These are phyloP conservation scores for Vulpes vulpes DNA, from an alignment of 2,113 vertebrate genomes.

Conservation along the genomic window DNA sequence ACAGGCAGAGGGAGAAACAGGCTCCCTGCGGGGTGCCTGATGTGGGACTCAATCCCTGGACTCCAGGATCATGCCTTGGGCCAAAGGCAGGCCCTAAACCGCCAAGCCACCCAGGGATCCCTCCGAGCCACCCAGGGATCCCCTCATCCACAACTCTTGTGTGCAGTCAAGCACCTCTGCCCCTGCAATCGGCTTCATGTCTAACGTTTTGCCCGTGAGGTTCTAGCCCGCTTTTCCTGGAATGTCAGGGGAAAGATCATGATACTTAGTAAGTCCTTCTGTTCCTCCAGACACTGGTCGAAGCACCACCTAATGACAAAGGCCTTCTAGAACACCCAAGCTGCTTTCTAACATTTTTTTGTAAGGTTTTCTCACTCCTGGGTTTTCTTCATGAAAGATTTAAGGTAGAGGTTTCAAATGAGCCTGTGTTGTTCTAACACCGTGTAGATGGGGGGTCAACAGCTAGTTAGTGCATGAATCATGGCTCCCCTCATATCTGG, in stretches of 20 bases:
- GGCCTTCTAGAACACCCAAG: background rate
- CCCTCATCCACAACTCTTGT: accelerated
- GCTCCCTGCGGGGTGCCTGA: no score
- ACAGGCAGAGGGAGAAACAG: no score
- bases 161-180: background rate
- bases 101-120: no score
- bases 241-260: background rate
- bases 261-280: background rate
- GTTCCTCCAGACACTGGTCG: background rate
- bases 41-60: no score
- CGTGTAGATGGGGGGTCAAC: background rate
- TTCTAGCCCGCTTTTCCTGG: background rate
- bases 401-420: background rate
- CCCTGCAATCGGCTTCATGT: no score
- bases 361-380: background rate
- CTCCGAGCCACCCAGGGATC: no score
- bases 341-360: background rate
- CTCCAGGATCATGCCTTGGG: no score
- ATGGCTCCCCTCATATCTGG: background rate
- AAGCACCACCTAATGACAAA: accelerated
- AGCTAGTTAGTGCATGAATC: accelerated
- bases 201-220: accelerated
- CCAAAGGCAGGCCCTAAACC: no score
- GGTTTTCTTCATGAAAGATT: background rate
- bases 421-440: background rate